Conservation (phyloP, 2,113 vertebrate species). For the Formicarius rufipectus region DNA sequence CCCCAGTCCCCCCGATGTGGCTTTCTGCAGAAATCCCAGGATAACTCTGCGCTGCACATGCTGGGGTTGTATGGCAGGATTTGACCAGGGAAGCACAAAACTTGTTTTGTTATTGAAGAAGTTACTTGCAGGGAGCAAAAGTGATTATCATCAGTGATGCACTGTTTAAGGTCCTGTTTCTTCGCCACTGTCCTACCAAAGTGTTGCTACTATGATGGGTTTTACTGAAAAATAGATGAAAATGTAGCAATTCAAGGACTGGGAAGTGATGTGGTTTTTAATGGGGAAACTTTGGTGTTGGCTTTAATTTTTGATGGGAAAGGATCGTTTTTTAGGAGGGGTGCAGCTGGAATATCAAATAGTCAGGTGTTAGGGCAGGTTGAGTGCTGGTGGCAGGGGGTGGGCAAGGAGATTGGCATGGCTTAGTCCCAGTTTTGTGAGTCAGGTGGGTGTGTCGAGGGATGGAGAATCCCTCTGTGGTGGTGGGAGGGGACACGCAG, state of each 20-base stretch:
- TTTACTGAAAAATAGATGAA: background rate
- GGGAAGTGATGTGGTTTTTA: background rate
- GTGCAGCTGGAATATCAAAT: background rate
- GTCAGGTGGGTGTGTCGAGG: no score
- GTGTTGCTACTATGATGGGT: background rate
- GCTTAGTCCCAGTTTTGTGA: background rate
- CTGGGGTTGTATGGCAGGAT: background rate
- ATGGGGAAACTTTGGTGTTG: background rate
- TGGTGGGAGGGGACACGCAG: background rate
- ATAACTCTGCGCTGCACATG: background rate
- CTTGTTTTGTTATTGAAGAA: background rate
- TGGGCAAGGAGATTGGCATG: background rate
- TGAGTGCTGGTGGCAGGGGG: background rate
- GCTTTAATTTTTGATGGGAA: background rate
- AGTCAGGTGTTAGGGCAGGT: background rate
- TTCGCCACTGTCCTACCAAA: background rate
- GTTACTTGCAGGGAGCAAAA: background rate
- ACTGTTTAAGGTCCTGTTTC: background rate
- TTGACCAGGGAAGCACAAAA: background rate
- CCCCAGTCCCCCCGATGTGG: background rate
- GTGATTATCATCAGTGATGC: no score
- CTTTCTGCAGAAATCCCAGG: background rate
- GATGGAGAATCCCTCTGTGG: background rate
- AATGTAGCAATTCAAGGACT: background rate
- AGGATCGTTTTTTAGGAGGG: background rate